Evolutionary conservation across 2,113 vertebrate genomes (phyloP).

Genomic region (Athene noctua): DNA sequence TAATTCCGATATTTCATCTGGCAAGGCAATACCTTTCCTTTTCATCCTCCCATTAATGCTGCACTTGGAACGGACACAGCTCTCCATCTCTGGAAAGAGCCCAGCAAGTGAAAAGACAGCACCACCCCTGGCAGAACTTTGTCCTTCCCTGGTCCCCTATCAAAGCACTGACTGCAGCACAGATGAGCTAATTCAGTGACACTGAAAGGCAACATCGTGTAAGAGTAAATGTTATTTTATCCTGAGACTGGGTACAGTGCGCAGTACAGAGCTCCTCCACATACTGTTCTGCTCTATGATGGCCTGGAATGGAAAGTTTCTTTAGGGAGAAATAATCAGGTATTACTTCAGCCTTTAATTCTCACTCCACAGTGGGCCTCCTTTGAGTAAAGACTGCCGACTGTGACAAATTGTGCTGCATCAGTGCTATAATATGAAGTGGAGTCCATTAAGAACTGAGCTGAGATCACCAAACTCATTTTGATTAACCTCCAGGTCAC

Average conservation of each 20-base stretch:
- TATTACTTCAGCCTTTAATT: conserved; percentile 49
- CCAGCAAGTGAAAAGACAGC: background rate
- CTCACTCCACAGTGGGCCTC: conserved; percentile 22
- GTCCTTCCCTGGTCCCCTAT: background rate
- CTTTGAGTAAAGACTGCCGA: conserved; percentile 37
- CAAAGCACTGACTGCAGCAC: background rate
- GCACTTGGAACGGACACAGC: background rate
- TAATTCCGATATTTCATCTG: background rate
- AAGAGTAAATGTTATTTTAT: background rate
- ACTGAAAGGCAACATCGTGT: background rate
- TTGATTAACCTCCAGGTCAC: conserved; percentile 54
- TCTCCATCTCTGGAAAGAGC: background rate
- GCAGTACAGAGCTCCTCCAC: background rate
- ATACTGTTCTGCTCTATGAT: background rate
- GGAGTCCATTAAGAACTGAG: conserved; percentile 45
- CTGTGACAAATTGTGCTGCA: conserved; percentile 68
- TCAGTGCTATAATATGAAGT: conserved; percentile 28
- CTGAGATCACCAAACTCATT: conserved; percentile 49
- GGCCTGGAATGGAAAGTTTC: conserved; percentile 27
- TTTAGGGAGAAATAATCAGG: conserved; percentile 32
- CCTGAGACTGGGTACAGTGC: background rate
- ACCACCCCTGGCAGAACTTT: background rate
- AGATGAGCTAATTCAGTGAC: background rate
- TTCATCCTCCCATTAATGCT: background rate
- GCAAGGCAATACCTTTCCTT: background rate